Percentiles rank a stretch among this genome's conserved stretches.
These are phyloP conservation scores for Aphelinus certus DNA, from an alignment of 1,140 invertebrate genomes.

Conservation along the genomic window DNA sequence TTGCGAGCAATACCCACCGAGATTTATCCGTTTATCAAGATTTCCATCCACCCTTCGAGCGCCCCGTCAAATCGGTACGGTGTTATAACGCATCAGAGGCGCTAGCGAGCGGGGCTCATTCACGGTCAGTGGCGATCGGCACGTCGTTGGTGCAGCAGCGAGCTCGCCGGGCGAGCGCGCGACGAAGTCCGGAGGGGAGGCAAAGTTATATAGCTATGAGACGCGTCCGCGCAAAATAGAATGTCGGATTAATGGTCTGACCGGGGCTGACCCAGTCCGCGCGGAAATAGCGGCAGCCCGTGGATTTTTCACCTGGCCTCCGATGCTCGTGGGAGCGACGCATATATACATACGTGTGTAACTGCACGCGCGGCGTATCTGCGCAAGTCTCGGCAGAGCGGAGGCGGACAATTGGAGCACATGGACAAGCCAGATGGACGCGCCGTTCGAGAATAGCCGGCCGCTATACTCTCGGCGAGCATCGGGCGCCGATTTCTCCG, in stretches of 20 bases:
- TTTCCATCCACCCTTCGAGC: too few relatives aligned
- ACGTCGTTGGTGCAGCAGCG: neutral
- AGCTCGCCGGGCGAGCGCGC: neutral
- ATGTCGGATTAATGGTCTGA: neutral
- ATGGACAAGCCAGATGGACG: too few relatives aligned
- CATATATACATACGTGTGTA: too few relatives aligned
- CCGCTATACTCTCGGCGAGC: too few relatives aligned
- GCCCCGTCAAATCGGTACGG: too few relatives aligned
- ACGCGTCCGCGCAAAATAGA: neutral
- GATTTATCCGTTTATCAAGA: too few relatives aligned
- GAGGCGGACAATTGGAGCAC: neutral
- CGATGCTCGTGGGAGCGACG: too few relatives aligned
- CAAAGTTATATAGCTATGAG: neutral
- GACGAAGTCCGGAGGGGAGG: neutral
- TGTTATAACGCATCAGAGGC: too few relatives aligned
- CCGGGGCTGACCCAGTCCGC: constrained; percentile 27
- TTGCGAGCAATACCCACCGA: too few relatives aligned
- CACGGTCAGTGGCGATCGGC: constrained; percentile 27
- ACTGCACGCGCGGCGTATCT: too few relatives aligned
- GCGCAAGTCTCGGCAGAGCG: neutral
- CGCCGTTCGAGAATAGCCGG: too few relatives aligned
- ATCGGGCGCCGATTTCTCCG: too few relatives aligned
- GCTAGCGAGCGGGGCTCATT: constrained; percentile 1
- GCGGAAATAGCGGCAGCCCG: constrained; percentile 34
- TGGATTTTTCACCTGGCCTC: constrained; percentile 11